phyloP scores from a whole-genome alignment of 2,797 vertebrate genomes.

The Anabacerthia variegaticeps region DNA sequence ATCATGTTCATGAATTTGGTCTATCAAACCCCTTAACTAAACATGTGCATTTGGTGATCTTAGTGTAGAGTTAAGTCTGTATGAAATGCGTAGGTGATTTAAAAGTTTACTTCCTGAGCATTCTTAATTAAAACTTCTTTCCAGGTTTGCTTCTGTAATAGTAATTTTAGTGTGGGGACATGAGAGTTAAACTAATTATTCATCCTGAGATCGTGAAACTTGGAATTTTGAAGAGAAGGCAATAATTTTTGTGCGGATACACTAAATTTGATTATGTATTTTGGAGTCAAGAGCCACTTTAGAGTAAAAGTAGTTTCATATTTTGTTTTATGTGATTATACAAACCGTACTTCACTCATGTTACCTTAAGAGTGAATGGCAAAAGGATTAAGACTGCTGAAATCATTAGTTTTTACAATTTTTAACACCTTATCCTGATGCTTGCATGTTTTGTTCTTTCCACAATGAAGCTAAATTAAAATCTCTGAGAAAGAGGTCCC shows the following conservation, averaged over 20 bases:
- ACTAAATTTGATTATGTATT: neutral
- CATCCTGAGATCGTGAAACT: neutral
- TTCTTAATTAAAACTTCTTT: slow-evolving; percentile 2
- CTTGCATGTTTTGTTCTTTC: slow-evolving; percentile 34
- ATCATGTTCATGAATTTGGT: neutral
- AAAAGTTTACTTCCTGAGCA: neutral
- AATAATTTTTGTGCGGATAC: neutral
- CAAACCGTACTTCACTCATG: neutral
- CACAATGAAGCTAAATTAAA: slow-evolving; percentile 55
- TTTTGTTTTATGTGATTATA: neutral
- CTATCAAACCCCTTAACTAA: neutral
- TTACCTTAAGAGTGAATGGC: neutral
- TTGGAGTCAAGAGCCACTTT: neutral
- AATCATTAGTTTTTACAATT: neutral
- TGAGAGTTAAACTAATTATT: neutral
- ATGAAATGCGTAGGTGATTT: neutral
- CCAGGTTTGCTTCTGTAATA: neutral
- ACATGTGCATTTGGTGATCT: neutral
- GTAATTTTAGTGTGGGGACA: neutral
- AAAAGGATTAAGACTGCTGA: slow-evolving; percentile 12
- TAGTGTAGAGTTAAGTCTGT: neutral
- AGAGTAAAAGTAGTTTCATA: neutral
- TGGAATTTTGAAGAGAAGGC: neutral
- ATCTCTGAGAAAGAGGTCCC: slow-evolving; percentile 58
- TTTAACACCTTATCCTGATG: slow-evolving; percentile 7